Base-by-base conservation (phyloP, 2,888 invertebrate species). In the Sesia bembeciformis region DNA sequence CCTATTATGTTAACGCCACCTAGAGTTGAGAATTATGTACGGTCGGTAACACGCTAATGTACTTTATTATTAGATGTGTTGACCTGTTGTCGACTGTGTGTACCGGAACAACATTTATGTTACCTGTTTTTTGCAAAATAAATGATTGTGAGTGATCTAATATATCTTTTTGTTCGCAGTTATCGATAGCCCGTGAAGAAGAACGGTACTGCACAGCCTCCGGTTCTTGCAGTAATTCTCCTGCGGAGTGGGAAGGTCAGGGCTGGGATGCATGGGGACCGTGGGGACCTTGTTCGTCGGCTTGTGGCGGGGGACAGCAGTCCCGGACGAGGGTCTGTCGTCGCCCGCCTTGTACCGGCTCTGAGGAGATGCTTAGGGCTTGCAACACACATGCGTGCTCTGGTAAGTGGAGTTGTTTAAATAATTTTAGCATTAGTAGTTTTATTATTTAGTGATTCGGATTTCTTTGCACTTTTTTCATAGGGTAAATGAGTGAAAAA, bases 351-450 rank as follows among this genome's bases (percentile, higher is more conserved):
- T 93, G 92, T 68, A 76, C 77, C 39, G 94, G 94, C 0, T 75
- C 91, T 3, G 66, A 90, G 0, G 84, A 90, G 4, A 93, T 94
- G 81, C 91, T 92, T 49, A 90, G 93, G 7, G 90, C 91, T 0
- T 97, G 96, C 70, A 96, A 96, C 70, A 90, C 91, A 3, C 94
- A 95, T 53, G 87, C 93, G 0, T 97, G 97, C 67, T 83, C 89
- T 67, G 92, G 92, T 91, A 62, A 59, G 59, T 59, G 23, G 23
- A 23, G 23, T 23, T 23, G 23, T 23, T 23, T 23, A 23, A 23
- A 23, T 23, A 23, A 23, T 23, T 23, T 23, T 23, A 23, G 23
- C 23, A 23, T 23, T 23, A 23, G 23, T 23, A 23, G 23, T 23
- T 23, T 23, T 23, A 23, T 23, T 23, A 23, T 23, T 1, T 23